Base-by-base conservation (phyloP, 2,888 invertebrate genomes). In the Altica lythri region DNA sequence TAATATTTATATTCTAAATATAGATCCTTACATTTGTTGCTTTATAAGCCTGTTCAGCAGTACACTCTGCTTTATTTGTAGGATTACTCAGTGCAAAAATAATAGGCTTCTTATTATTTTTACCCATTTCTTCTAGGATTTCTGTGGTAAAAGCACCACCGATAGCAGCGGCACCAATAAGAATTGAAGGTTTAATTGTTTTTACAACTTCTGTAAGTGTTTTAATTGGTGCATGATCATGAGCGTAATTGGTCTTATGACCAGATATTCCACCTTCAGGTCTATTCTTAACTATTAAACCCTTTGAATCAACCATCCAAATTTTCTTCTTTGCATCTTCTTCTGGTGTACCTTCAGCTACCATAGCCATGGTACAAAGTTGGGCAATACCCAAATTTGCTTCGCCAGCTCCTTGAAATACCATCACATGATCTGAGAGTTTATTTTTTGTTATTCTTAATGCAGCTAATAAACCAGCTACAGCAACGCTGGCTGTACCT, bases 71-170 rank as follows among this genome's bases (percentile, higher is more conserved):
- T 80, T 96, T 96, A 76, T 86, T 86, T 48, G 99, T 99, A 48
- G 99, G 99, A 81, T 99, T 99, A 74, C 97, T 97, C 38, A 99
- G 83, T 8, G 99, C 98, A 77, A 99, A 99, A 67, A 99, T 92
- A 58, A 99, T 87, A 1, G 99, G 99, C 47, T 82, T 81, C 14
- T 88, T 83, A 77, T 95, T 94, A 72, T 86, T 82, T 45, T 80
- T 80, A 9, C 84, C 94, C 97, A 99, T 96, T 71, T 85, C 83
- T 67, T 84, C 80, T 49, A 99, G 80, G 68, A 99, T 91, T 64
- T 88, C 86, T 14, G 86, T 77, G 0, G 92, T 95, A 78, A 99
- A 99, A n/a, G 95, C 95, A 44, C 95, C 94, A 18, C 89, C 88
- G 57, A 94, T 84, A 0, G 97, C 97, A 12, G 97, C 90, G 45